Evolutionary conservation across 1,140 invertebrate genomes (phyloP), one percentile per base, ranked within the genome.

Genomic region (Monomorium pharaonis): DNA sequence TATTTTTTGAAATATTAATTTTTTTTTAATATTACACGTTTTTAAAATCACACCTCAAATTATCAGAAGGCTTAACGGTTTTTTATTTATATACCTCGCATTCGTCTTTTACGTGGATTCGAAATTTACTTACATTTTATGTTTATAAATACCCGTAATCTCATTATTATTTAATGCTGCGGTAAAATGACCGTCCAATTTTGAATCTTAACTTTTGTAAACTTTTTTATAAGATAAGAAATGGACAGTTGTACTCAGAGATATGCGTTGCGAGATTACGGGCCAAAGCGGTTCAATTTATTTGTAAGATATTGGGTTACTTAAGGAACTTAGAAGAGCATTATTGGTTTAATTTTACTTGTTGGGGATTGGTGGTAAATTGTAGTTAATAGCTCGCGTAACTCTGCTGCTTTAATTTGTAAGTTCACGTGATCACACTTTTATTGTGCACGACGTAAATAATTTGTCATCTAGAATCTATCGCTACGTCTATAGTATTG

Each of bases 281-380:
- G 42, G 74, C 74, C 56, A 60, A 62, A 77, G 30, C 47, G 21
- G 54, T 80, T 69, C 47, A 69, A 80, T 56, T 54, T 56, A 80
- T 69, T 80, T 80, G 14, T 80, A 80, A 67, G 49, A 69, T 24
- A 33, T 30, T 69, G 47, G 10, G 21, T 69, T 69, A 80, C 33
- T 69, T 54, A 62, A 76, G 74, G 24, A 62, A 44, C 10, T n/a
- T 67, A 54, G 21, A n/a, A 54, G 21, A 69, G 24, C 33, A 56
- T 54, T 80, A 80, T 80, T 81, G 24, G 14, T 33, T 56, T 83
- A 83, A 72, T 72, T 60, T 72, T 60, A 83, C n/a, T 83, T 58
- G 44, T 18, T 83, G 65, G 78, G 78, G 78, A 9, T 83, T 72
- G 78, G 78, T 83, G 24, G 72, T 72, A 44, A 83, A 47, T 74